Percentiles rank a stretch among this genome's conserved stretches.
phyloP scores from a whole-genome alignment of 2,797 vertebrate species.

The Rhodeus uyekii region DNA sequence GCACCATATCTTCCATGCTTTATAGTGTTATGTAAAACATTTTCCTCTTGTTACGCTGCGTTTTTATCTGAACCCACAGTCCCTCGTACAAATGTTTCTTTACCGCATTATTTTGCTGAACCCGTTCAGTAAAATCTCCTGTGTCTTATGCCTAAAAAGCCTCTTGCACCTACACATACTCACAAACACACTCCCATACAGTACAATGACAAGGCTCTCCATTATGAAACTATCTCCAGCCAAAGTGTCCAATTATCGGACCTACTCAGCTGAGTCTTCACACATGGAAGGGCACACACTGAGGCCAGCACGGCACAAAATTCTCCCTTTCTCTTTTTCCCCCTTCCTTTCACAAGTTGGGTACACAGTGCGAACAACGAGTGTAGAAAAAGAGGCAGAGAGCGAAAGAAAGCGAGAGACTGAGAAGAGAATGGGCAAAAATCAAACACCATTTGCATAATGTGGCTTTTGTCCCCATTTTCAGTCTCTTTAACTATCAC shows the following conservation, averaged over 20 bases:
- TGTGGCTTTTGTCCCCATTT: constrained; percentile 73
- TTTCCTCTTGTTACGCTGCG: constrained; percentile 13
- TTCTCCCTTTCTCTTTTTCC: constrained; percentile 46
- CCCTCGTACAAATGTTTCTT: constrained; percentile 20
- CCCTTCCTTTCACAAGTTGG: constrained; percentile 48
- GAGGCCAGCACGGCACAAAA: constrained; percentile 51
- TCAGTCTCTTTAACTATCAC: constrained; percentile 72
- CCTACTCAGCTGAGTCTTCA: constrained; percentile 62
- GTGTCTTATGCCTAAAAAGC: constrained; percentile 35
- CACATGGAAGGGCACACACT: constrained; percentile 54
- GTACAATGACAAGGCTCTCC: constrained; percentile 50
- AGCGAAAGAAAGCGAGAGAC: constrained; percentile 51
- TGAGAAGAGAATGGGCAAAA: constrained; percentile 61
- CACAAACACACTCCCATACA: constrained; percentile 50
- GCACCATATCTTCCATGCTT: background rate
- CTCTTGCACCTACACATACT: constrained; percentile 43
- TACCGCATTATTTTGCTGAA: constrained; percentile 36
- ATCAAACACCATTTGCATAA: constrained; percentile 77
- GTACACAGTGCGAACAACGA: constrained; percentile 59
- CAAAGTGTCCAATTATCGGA: constrained; percentile 65
- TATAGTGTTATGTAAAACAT: background rate
- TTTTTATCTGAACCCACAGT: constrained; percentile 20
- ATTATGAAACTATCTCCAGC: constrained; percentile 64
- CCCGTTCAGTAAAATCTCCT: constrained; percentile 40
- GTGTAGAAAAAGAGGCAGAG: constrained; percentile 49